A percentile compares a stretch with the other conserved stretches of the same genome.
phyloP scores from a whole-genome alignment of 2,797 vertebrate species.

The Coregonus ussuriensis region DNA sequence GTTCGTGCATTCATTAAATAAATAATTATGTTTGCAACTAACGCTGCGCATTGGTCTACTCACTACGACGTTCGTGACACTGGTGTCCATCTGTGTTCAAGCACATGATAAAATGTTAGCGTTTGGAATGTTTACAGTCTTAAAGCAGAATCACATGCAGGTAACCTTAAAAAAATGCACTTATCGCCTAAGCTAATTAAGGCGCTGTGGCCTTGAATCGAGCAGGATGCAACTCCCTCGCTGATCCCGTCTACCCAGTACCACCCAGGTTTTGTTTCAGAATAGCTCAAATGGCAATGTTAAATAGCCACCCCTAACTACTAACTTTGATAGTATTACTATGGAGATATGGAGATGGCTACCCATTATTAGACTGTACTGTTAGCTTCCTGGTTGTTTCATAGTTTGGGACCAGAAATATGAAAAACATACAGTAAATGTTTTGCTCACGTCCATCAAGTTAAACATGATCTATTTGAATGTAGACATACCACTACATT shows the following conservation, averaged over 20 bases:
- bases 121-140: conserved; percentile 49
- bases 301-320: background rate
- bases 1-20: too few species aligned
- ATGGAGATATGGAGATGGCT: conserved; percentile 16
- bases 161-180: conserved; percentile 67
- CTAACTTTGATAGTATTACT: conserved; percentile 17
- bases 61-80: too few species aligned
- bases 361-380: background rate
- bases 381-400: background rate
- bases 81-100: conserved; percentile 9
- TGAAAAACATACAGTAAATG: background rate
- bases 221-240: conserved; percentile 48
- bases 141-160: conserved; percentile 63
- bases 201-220: conserved; percentile 46
- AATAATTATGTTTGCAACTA: too few species aligned
- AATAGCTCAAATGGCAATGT: conserved; percentile 33
- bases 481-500: background rate
- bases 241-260: conserved; percentile 1
- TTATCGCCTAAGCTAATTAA: conserved; percentile 81
- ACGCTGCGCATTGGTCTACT: too few species aligned
- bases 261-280: conserved; percentile 34
- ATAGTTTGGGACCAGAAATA: background rate
- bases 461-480: conserved; percentile 21
- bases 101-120: conserved; percentile 21
- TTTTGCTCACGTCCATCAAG: background rate